Base-by-base conservation (phyloP, 2,888 invertebrate species). In the Rhagonycha fulva region DNA sequence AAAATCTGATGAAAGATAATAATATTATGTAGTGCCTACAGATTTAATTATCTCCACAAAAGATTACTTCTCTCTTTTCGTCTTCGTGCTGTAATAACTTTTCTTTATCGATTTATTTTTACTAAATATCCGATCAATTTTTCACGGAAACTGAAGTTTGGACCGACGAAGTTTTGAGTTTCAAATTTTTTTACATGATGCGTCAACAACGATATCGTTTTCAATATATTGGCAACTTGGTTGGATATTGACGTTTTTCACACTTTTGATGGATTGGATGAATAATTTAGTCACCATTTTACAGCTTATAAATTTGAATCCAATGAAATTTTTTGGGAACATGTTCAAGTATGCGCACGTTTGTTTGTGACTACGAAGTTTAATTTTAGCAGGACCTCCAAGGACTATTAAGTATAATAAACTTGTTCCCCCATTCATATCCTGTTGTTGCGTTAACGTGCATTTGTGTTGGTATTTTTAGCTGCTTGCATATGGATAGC, bases 401-500 rank as follows among this genome's bases (percentile, higher is more conserved):
- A 80, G 81, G 81, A 80, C 80, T 78, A 77, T 78, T 78, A 80
- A 80, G 81, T 80, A 79, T 81, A 81, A 81, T 81, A 80, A 81
- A 81, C 80, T 78, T 78, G 66, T 71, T 74, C 78, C 73, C 76
- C 78, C 81, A 80, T 80, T 80, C 80, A 81, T 79, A 80, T 76
- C 78, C 78, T 76, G 75, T 71, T 75, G 69, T 75, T 77, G 77
- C 80, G 77, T 76, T 80, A 81, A 79, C 81, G 80, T 81, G 81
- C 81, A 80, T 80, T 81, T 81, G 75, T 75, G 5, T 62, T 63
- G 62, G 32, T 75, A 75, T 75, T 75, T 75, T 72, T 75, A 75
- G 60, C 32, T 19, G n/a, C 75, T 71, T 75, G 75, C 75, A 75
- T 68, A 75, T 75, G 75, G 75, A 26, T 23, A 66, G n/a, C 47